Base-by-base conservation (phyloP, 2,888 invertebrate species). In the Eristalis tenax region DNA sequence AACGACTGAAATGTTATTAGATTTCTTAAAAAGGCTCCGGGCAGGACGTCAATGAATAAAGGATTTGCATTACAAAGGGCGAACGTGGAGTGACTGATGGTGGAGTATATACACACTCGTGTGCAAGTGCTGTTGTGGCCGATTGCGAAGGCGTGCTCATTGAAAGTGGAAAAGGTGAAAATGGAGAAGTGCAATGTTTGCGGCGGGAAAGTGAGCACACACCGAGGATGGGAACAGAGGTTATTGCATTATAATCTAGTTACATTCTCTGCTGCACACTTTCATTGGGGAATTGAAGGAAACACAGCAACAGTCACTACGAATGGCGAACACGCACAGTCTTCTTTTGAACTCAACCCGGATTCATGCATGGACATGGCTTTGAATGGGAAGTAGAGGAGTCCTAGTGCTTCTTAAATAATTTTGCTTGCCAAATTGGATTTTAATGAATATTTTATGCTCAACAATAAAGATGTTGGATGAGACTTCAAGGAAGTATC, bases 51-150 rank as follows among this genome's bases (percentile, higher is more conserved):
- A 2, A 13, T 38, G 22, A 22, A 38, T 26, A 3, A 26, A 3
- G 69, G 69, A 32, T 75, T 75, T 75, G 38, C 26, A 59, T 59
- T 28, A 56, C 65, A 40, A 75, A 59, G 23, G 56, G 50, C 6
- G 26, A 11, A 5, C 13, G 57, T 66, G 13, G 22, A 50, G 28
- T 22, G 18, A 23, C 43, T 35, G 15, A 35, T 38, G 23, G 74
- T 56, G 35, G 32, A 65, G 57, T 57, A 38, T 18, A 2, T 18
- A 18, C n/a, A 8, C n/a, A 50, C 50, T 50, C 32, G 32, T 18
- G 50, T 50, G 50, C 50, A 50, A 50, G 18, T 50, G 50, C 50
- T 8, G 2, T 18, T 50, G 50, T n/a, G 18, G 8, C 18, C 8
- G 18, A 50, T 43, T 50, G 50, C 50, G 18, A 4, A 18, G 50